Evolutionary conservation across 2,797 vertebrate genomes (phyloP).

Genomic region (Rhodeus uyekii): DNA sequence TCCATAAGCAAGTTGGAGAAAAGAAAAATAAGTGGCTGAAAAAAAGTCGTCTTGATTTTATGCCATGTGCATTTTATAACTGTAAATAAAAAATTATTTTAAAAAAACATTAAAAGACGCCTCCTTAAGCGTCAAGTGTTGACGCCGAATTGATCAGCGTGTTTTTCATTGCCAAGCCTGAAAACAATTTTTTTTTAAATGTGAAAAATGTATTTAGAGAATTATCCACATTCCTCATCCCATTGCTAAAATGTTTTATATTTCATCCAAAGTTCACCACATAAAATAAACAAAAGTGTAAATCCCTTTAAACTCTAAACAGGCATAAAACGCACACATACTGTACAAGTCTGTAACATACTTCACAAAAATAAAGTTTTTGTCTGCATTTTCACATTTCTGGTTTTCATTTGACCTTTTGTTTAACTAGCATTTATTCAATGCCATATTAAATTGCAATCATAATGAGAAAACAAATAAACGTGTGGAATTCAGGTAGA

Average conservation of each 20-base stretch:
- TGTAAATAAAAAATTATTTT: slow-evolving; percentile 17
- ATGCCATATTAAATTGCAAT: background rate
- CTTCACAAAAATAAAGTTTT: background rate
- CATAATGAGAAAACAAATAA: background rate
- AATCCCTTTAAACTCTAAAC: background rate
- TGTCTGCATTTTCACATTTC: background rate
- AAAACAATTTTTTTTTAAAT: background rate
- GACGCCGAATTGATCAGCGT: background rate
- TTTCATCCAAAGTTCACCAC: background rate
- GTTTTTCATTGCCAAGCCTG: slow-evolving; percentile 14
- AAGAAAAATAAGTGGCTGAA: background rate
- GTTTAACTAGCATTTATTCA: background rate
- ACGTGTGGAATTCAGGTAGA: background rate
- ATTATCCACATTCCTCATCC: background rate
- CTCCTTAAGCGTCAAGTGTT: background rate
- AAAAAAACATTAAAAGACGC: background rate
- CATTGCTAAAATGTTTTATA: background rate
- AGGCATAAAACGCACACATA: background rate
- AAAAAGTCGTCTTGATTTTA: slow-evolving; percentile 12
- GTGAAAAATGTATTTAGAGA: background rate
- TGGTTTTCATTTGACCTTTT: background rate
- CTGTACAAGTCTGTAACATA: background rate
- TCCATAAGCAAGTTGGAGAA: background rate
- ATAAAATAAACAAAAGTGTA: background rate
- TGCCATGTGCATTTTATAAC: background rate